Evolutionary conservation across 2,113 vertebrate species (phyloP), one percentile per base, ranked within the genome.

Genomic region (Mastomys natalensis): DNA sequence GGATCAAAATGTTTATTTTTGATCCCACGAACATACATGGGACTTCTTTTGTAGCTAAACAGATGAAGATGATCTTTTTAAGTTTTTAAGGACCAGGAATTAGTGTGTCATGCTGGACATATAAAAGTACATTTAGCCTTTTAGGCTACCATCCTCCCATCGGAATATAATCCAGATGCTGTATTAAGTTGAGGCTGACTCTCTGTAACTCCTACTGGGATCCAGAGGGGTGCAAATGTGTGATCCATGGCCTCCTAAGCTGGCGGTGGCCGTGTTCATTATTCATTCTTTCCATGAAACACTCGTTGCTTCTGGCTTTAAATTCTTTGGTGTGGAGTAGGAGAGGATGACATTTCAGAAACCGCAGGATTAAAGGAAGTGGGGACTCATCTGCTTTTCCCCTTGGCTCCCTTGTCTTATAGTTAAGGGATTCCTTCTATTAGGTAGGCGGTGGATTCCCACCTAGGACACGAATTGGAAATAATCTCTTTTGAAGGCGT

Each of bases 71-170:
- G 55, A 13, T 87, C 43, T 93, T 70, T 70, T 62, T 4, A 90
- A n/a, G 9, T 53, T 84, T 97, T 93, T 74, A 91, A 96, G 73
- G 43, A 62, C 22, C 48, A 85, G 94, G 73, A 89, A 89, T 85
- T 62, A 55, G 11, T 89, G 40, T 60, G 40, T 92, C 51, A 37
- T 21, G 15, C 0, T 85, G 76, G 60, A 87, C 22, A 66, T 3
- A 37, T 10, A 51, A 16, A 77, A 94, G 45, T 12, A 68, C 64
- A n/a, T 93, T 77, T 93, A 82, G 3, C 24, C 29, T 90, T 81
- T 64, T 53, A 82, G 87, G 11, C 37, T 90, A 80, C 45, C 0
- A 24, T 53, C 73, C 68, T 58, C 13, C 26, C 60, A 26, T 86
- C 93, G 97, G 77, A 92, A 73, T 68, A 60, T 68, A 53, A 89